Evolutionary conservation across 2,797 vertebrate genomes (phyloP).

Genomic region (Tadarida brasiliensis): DNA sequence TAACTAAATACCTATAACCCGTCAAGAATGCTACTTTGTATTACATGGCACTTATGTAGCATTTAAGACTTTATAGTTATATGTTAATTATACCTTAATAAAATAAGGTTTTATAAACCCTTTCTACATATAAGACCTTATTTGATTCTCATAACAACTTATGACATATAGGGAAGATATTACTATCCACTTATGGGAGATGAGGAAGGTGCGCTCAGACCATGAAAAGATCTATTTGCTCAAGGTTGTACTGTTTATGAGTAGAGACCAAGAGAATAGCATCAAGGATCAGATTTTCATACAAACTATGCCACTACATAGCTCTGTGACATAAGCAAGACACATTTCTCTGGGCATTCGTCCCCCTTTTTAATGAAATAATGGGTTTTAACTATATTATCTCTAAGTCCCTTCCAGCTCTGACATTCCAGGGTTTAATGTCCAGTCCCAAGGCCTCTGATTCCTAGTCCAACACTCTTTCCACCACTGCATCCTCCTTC

Average conservation of each 20-base stretch:
- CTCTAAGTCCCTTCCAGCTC: background rate
- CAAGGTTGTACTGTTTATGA: background rate
- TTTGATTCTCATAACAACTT: background rate
- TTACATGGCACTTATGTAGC: background rate
- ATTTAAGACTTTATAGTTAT: background rate
- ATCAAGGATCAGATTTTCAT: background rate
- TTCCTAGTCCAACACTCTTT: background rate
- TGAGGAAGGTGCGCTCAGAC: background rate
- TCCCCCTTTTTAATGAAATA: background rate
- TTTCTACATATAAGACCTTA: background rate
- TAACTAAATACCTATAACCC: background rate
- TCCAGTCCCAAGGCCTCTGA: background rate
- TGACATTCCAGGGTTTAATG: background rate
- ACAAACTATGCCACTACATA: background rate
- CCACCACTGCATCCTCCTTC: too few relatives aligned
- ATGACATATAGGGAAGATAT: background rate
- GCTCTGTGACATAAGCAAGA: background rate
- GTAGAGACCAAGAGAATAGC: background rate
- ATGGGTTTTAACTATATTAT: background rate
- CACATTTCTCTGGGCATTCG: background rate
- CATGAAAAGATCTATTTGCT: background rate
- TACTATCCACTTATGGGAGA: background rate
- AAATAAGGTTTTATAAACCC: background rate
- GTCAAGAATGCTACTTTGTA: background rate
- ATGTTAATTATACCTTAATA: background rate